Percentiles rank a stretch among this genome's conserved stretches.
Conservation (phyloP, 1,140 invertebrate species). For the Arctopsyche grandis region DNA sequence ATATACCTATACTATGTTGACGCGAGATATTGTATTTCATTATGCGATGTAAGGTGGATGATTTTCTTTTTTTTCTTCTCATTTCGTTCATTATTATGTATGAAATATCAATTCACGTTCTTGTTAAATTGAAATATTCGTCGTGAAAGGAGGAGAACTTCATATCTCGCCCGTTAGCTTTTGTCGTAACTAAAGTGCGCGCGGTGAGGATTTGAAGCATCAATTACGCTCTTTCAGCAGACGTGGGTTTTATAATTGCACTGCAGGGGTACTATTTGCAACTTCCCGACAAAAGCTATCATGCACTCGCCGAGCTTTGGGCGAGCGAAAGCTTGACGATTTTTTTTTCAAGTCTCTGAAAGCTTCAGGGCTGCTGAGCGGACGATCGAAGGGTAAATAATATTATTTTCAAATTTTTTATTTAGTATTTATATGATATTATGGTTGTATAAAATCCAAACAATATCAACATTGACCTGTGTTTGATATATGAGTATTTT, state of each 20-base stretch:
- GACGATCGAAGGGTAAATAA: neutral
- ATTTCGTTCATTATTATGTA: too few species aligned
- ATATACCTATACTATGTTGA: too few species aligned
- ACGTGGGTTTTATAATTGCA: slow-evolving; percentile 30
- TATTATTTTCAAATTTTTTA: neutral
- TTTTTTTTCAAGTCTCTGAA: neutral
- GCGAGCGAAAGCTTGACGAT: neutral
- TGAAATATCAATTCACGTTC: too few species aligned
- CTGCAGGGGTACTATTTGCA: slow-evolving; percentile 1
- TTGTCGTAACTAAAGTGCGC: slow-evolving; percentile 13
- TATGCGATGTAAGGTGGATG: too few species aligned
- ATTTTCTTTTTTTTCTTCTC: too few species aligned
- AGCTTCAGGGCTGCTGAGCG: neutral
- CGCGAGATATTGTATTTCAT: too few species aligned
- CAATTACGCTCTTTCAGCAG: slow-evolving; percentile 32
- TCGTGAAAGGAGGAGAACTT: neutral
- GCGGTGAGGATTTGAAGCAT: slow-evolving; percentile 34
- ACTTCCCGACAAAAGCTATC: slow-evolving; percentile 38
- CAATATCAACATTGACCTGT: too few species aligned
- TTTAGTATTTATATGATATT: too few species aligned
- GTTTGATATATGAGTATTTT: too few species aligned
- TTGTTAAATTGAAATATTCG: too few species aligned
- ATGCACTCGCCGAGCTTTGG: slow-evolving; percentile 17
- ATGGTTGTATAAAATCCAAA: too few species aligned
- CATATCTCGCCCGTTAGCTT: slow-evolving; percentile 1